Percentiles rank a stretch among this genome's conserved stretches.
These are phyloP conservation scores for Campylorhamphus procurvoides DNA, from an alignment of 2,113 vertebrate genomes.

Conservation along the genomic window DNA sequence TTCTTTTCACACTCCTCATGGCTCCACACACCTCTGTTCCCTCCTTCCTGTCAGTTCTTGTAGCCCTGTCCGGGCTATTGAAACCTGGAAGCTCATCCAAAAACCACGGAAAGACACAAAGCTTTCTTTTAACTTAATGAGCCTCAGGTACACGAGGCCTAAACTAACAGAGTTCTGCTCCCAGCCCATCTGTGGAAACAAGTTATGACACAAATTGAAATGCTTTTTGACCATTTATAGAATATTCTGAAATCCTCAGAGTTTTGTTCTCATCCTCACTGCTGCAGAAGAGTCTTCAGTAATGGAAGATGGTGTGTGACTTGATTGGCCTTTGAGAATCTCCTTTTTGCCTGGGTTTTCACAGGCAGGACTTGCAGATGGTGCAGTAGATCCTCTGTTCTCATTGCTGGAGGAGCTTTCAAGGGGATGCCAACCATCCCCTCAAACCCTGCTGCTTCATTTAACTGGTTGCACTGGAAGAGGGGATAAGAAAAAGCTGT, in stretches of 20 bases:
- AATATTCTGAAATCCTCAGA: background rate
- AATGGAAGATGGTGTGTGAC: background rate
- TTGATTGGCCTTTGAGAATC: background rate
- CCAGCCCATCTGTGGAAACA: slow-evolving; percentile 32
- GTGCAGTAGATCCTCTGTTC: background rate
- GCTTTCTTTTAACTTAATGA: slow-evolving; percentile 38
- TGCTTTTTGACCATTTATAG: background rate
- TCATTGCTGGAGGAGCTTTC: accelerated
- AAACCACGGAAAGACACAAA: slow-evolving; percentile 39
- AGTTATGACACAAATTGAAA: background rate
- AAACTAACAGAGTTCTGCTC: background rate
- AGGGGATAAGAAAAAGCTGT: background rate
- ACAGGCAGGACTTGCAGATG: background rate
- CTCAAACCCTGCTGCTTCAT: background rate
- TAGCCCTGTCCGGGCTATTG: slow-evolving; percentile 4
- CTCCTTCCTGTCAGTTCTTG: background rate
- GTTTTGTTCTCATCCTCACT: background rate
- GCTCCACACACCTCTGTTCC: background rate
- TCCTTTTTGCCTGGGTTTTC: background rate
- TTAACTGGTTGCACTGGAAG: background rate
- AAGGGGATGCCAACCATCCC: background rate
- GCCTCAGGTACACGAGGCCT: background rate
- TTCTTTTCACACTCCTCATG: slow-evolving; percentile 3
- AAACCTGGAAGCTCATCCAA: slow-evolving; percentile 13
- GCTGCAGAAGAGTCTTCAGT: background rate